Conservation (phyloP, 2,888 invertebrate genomes). For the Gonocerus acuteangulatus region DNA sequence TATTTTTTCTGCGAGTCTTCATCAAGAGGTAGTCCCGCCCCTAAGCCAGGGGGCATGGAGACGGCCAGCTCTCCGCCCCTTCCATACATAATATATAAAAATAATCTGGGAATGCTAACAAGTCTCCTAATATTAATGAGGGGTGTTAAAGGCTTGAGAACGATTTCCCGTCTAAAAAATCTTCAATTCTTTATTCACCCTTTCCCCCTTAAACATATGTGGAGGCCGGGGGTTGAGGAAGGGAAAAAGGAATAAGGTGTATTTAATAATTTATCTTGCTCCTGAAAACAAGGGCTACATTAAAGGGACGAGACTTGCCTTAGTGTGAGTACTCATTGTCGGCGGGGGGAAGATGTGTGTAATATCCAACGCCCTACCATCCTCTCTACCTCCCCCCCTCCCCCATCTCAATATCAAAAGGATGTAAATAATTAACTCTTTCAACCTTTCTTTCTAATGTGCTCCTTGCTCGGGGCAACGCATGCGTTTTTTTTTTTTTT, state of each 20-base stretch:
- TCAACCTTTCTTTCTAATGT: background rate
- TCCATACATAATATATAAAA: constrained; percentile 18
- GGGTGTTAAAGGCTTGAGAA: constrained; percentile 14
- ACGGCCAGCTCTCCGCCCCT: background rate
- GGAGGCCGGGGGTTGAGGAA: background rate
- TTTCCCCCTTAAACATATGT: constrained; percentile 10
- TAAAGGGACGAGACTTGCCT: background rate
- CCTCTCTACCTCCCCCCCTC: background rate
- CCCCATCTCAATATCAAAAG: constrained; percentile 1
- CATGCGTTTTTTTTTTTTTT: too few species aligned
- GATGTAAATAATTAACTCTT: background rate
- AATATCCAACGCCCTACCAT: background rate
- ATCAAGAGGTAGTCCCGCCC: too few species aligned
- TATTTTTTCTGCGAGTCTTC: too few species aligned
- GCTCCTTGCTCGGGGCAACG: too few species aligned
- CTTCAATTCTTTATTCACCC: constrained; percentile 25
- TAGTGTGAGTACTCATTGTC: background rate
- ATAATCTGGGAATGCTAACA: constrained; percentile 22
- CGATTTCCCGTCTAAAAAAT: constrained; percentile 16
- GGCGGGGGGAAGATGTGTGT: background rate
- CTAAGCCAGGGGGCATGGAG: too few species aligned
- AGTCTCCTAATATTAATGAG: constrained; percentile 20
- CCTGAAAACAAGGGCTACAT: background rate
- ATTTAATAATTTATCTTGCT: constrained; percentile 19
- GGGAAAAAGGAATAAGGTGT: constrained; percentile 16